Base-by-base conservation (phyloP, 2,113 vertebrate species). In the Lycocorax pyrrhopterus region DNA sequence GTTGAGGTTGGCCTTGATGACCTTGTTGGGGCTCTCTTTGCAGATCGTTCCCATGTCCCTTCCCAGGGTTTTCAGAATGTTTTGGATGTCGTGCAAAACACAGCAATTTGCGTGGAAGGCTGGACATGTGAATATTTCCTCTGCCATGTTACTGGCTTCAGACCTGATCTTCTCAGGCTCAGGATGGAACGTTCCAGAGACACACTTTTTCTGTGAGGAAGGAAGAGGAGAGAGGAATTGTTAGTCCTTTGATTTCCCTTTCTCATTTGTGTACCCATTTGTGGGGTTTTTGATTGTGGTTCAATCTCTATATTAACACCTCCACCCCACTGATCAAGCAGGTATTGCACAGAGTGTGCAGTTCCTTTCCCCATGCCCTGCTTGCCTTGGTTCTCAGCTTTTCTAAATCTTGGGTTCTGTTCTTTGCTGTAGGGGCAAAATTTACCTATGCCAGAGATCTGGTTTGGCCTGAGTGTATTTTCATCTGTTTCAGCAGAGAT, bases 111-210 rank as follows among this genome's bases (percentile, higher is more conserved):
- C 8, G 0, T 63, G 29, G 39, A 90, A 94, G 20, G 69, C 76
- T 5, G 33, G 39, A 4, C 94, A 96, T 0, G 3, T 0, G 0
- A 41, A 52, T 8, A 93, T 95, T 9, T 1, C 33, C 4, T 52
- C 6, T 32, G 46, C 14, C 52, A 43, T 2, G 1, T 4, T 10
- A 4, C 1, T 52, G 44, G 2, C 29, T 1, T 7, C 0, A n/a
- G 41, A 1, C 16, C 1, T 1, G 1, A 9, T 26, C 6, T 1
- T 14, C 43, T 3, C 7, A 11, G 0, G 7, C 2, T 0, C 0
- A 0, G 10, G 6, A 22, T 0, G 0, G 16, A 13, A 3, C 0
- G 26, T 51, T 17, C 4, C 7, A 14, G 32, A 4, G 46, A 15
- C 6, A 1, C 96, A 97, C 0, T 0, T 1, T 0, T 66, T 2